phyloP scores from a whole-genome alignment of 2,113 vertebrate genomes.

The Paedocypris sp. region DNA sequence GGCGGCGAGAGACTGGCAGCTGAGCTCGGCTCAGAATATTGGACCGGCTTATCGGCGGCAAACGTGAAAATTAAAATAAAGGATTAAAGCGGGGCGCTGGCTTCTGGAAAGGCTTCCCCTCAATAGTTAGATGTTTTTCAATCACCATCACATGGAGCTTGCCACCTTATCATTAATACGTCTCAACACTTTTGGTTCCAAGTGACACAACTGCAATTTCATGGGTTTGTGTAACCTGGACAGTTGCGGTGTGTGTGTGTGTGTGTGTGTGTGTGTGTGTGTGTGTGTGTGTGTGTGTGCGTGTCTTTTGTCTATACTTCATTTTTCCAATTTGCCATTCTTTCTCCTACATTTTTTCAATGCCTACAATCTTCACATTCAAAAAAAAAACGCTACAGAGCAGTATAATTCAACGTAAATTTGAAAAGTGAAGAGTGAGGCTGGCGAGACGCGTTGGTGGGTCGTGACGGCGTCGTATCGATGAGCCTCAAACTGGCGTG shows the following conservation, averaged over 20 bases:
- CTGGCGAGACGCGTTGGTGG: too few relatives aligned
- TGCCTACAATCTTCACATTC: too few relatives aligned
- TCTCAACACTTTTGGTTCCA: constrained; percentile 41
- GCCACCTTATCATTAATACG: constrained; percentile 42
- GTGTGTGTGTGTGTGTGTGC: not conserved
- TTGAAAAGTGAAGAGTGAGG: too few relatives aligned
- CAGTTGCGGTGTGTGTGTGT: not conserved
- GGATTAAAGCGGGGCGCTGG: constrained; percentile 43
- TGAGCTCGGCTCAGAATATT: constrained; percentile 50
- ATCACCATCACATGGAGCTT: constrained; percentile 41
- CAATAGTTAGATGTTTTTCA: constrained; percentile 40
- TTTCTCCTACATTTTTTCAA: too few relatives aligned
- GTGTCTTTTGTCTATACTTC: too few relatives aligned
- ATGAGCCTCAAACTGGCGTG: too few relatives aligned
- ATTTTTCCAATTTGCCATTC: too few relatives aligned
- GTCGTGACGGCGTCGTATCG: too few relatives aligned
- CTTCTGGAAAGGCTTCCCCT: not conserved
- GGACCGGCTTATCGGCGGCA: constrained; percentile 48
- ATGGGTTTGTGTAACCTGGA: constrained; percentile 46
- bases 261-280: not conserved
- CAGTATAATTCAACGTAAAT: too few relatives aligned
- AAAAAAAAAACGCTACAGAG: too few relatives aligned
- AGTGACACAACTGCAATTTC: constrained; percentile 53
- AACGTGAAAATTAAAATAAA: constrained; percentile 50
- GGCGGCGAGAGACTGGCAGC: constrained; percentile 39